These are phyloP conservation scores for Hypsopygia costalis DNA, from an alignment of 2,888 invertebrate genomes.

Conservation along the genomic window DNA sequence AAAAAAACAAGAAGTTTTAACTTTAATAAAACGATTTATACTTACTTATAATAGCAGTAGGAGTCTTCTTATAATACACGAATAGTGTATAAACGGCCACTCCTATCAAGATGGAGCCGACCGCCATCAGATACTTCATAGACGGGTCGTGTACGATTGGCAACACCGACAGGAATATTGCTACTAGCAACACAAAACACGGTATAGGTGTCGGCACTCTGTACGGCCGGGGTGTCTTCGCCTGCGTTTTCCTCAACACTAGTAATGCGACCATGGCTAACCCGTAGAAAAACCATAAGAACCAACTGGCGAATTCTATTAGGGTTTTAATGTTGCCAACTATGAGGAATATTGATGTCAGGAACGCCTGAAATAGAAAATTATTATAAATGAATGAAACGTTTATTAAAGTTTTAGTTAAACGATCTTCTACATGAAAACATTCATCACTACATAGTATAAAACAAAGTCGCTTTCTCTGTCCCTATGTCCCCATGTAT, in stretches of 20 bases:
- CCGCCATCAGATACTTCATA: constrained; percentile 87
- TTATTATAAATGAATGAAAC: no score
- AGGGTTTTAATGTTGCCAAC: constrained; percentile 87
- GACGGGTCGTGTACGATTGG: constrained; percentile 89
- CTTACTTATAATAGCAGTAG: constrained; percentile 83
- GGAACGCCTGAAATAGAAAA: constrained; percentile 75
- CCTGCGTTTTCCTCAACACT: constrained; percentile 85
- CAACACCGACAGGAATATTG: constrained; percentile 86
- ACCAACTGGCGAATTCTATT: constrained; percentile 92
- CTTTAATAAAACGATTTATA: constrained; percentile 18
- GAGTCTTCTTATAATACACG: constrained; percentile 85
- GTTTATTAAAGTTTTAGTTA: no score
- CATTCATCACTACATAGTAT: no score
- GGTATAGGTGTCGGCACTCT: constrained; percentile 87
- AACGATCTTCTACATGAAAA: no score
- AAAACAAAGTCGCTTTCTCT: no score
- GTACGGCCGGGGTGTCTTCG: constrained; percentile 85
- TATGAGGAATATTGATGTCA: constrained; percentile 86
- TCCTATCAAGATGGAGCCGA: constrained; percentile 86
- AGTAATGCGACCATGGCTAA: constrained; percentile 89
- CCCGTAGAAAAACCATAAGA: constrained; percentile 94
- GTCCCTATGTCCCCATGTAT: no score
- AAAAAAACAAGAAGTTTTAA: no score
- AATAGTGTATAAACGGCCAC: constrained; percentile 86
- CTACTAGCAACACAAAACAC: constrained; percentile 84